Evolutionary conservation across 2,888 invertebrate species (phyloP).

Genomic region (Ophonus ardosiacus): DNA sequence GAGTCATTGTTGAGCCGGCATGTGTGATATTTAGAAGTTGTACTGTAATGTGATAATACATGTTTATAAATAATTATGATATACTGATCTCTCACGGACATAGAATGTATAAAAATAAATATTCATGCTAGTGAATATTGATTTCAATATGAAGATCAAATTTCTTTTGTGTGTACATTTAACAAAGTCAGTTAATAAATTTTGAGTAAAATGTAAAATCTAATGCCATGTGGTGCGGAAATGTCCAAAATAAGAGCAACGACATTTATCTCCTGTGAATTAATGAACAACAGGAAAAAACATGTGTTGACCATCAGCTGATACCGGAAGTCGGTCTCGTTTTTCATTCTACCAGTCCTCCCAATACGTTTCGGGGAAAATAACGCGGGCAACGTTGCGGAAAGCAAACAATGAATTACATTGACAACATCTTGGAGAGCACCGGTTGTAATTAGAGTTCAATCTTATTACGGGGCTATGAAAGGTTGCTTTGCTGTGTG

Average conservation of each 20-base stretch:
- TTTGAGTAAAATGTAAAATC: no score
- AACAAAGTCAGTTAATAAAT: not conserved
- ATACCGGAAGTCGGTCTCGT: conserved; percentile 6
- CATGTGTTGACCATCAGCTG: conserved; percentile 15
- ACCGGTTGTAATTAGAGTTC: conserved; percentile 29
- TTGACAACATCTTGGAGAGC: conserved; percentile 1
- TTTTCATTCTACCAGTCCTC: not conserved
- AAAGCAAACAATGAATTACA: not conserved
- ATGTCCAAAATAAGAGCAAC: not conserved
- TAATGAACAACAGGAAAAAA: conserved; percentile 28
- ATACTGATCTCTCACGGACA: conserved; percentile 20
- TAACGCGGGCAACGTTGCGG: not conserved
- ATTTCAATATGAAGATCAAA: conserved; percentile 6
- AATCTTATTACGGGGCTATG: conserved; percentile 19
- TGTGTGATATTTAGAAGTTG: conserved; percentile 6
- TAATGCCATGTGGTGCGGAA: not conserved
- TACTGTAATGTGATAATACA: conserved; percentile 17
- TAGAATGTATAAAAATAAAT: conserved; percentile 22
- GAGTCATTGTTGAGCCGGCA: not conserved
- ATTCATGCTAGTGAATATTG: conserved; percentile 6
- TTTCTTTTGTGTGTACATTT: conserved; percentile 6
- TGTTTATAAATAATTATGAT: conserved; percentile 27
- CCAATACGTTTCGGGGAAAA: not conserved
- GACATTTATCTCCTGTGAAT: not conserved
- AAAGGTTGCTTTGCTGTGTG: not conserved